A percentile compares a stretch with the other conserved stretches of the same genome.
Conservation (phyloP, 92 coral and sea anemone genomes). For the Epizoanthus rinbou region DNA sequence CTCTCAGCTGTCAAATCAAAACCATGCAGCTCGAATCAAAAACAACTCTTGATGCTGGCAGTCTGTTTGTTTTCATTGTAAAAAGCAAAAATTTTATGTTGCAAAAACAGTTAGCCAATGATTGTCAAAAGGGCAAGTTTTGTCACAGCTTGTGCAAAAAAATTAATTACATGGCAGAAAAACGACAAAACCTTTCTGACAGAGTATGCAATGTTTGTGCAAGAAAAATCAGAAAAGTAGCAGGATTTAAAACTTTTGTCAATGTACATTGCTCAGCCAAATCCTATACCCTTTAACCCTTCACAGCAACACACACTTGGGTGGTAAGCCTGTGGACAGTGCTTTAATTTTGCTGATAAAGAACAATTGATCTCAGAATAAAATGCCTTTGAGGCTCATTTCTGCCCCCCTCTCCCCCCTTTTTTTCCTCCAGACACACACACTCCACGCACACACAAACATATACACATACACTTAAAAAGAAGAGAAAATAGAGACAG, state of each 20-base stretch:
- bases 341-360: constrained; percentile 7
- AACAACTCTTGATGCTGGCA: constrained; percentile 6
- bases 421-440: no score
- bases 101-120: constrained; percentile 10
- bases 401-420: background rate
- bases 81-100: constrained; percentile 13
- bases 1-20: constrained; percentile 15
- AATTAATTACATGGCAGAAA: background rate
- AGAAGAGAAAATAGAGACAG: no score
- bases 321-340: constrained; percentile 10
- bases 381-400: background rate
- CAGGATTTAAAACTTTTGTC: constrained; percentile 13
- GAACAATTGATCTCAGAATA: constrained; percentile 16
- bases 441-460: no score
- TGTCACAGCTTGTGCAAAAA: constrained; percentile 1
- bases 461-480: no score
- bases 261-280: constrained; percentile 21
- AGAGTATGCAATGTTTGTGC: background rate
- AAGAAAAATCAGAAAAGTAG: constrained; percentile 6
- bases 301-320: background rate
- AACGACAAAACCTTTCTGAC: constrained; percentile 3
- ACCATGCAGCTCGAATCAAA: background rate
- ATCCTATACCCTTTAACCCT: constrained; percentile 24
- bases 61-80: constrained; percentile 11
- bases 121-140: constrained; percentile 14